Evolutionary conservation across 2,113 vertebrate species (phyloP).

Genomic region (Dromiciops gliroides): DNA sequence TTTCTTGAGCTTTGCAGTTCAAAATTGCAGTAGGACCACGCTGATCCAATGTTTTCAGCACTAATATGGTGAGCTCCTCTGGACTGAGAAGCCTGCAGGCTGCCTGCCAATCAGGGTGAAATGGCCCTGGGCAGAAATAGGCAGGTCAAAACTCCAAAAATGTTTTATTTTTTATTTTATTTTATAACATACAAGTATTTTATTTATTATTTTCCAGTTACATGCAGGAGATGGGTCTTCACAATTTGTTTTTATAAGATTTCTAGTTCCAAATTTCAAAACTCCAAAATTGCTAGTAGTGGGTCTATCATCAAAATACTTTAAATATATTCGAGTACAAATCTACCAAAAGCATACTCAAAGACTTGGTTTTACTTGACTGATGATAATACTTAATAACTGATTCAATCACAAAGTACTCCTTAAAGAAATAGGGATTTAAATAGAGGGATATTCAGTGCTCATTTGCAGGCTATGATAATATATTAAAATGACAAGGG

Average conservation of each 20-base stretch:
- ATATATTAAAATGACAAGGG: background rate
- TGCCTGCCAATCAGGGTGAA: background rate
- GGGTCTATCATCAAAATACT: no score
- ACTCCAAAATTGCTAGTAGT: no score
- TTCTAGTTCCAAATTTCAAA: no score
- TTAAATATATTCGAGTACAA: background rate
- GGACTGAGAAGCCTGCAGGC: background rate
- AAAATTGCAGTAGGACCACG: background rate
- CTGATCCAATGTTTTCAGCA: background rate
- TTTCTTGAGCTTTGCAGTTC: background rate
- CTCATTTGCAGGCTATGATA: background rate
- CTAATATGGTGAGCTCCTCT: background rate
- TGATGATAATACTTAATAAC: background rate
- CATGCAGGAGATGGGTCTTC: no score
- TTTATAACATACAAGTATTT: no score
- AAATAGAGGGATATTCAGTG: background rate
- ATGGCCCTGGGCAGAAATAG: background rate
- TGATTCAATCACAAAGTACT: background rate
- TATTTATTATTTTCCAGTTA: no score
- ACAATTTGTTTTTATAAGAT: no score
- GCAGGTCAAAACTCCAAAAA: background rate
- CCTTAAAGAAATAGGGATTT: background rate
- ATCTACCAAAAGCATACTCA: background rate
- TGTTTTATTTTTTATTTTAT: no score
- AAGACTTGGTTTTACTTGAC: background rate